phyloP scores from a whole-genome alignment of 2,113 vertebrate genomes.

The Emydura subglobosa region DNA sequence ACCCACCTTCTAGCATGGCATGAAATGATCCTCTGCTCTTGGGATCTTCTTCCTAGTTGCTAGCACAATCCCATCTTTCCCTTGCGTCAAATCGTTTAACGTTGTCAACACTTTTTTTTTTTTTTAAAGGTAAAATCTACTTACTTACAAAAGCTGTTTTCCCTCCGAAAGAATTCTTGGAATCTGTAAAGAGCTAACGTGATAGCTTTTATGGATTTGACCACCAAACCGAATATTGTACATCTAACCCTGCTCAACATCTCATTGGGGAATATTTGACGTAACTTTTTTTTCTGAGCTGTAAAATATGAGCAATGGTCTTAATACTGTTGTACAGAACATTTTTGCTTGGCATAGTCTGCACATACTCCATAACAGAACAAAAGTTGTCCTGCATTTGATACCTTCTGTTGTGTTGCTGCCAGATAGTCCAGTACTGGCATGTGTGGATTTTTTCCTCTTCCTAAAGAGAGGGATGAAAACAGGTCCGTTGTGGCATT shows the following conservation, averaged over 20 bases:
- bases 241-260: constrained; percentile 56
- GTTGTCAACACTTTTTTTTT: neutral
- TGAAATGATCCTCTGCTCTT: neutral
- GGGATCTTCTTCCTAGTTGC: neutral
- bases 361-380: constrained; percentile 49
- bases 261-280: constrained; percentile 73
- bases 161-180: neutral
- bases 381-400: constrained; percentile 50
- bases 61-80: neutral
- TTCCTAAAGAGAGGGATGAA: constrained; percentile 54
- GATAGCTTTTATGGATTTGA: constrained; percentile 61
- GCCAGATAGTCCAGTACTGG: constrained; percentile 56
- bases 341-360: constrained; percentile 70
- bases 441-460: constrained; percentile 53
- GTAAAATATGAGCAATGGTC: constrained; percentile 66
- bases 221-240: constrained; percentile 70
- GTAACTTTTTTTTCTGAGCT: constrained; percentile 55
- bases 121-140: neutral
- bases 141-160: neutral
- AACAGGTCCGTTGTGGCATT: constrained; percentile 62
- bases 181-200: constrained; percentile 63
- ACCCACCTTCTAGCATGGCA: neutral
- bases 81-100: fast-evolving
- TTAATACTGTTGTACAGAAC: constrained; percentile 64
- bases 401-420: constrained; percentile 32